A percentile compares a stretch with the other conserved stretches of the same genome.
phyloP scores from a whole-genome alignment of 92 coral and sea anemone genomes.

The Virgularia gustaviana region DNA sequence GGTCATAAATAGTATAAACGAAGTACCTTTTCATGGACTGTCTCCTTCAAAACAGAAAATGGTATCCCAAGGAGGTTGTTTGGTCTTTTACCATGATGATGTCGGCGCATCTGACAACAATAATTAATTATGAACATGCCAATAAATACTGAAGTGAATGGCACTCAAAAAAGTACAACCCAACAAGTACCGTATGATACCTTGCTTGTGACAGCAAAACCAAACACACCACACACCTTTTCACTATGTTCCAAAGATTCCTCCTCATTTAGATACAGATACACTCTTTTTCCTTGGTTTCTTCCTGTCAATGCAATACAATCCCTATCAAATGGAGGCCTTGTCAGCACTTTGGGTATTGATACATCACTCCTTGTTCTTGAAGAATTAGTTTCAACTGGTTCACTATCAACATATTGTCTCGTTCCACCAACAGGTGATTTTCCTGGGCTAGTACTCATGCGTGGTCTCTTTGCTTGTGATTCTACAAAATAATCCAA shows the following conservation, averaged over 20 bases:
- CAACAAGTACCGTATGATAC: no score
- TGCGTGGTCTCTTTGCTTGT: slow-evolving; percentile 58
- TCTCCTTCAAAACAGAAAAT: slow-evolving; percentile 71
- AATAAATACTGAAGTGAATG: no score
- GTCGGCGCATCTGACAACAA: no score
- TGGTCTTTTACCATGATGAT: slow-evolving; percentile 46
- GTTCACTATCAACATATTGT: slow-evolving; percentile 20
- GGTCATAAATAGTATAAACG: not conserved
- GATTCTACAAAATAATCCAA: slow-evolving; percentile 41
- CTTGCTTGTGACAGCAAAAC: no score
- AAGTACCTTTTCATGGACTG: slow-evolving; percentile 89
- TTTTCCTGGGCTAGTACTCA: slow-evolving; percentile 39
- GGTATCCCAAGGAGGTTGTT: slow-evolving; percentile 79
- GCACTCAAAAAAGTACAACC: no score
- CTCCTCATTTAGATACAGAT: slow-evolving; percentile 56
- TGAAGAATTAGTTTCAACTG: not conserved
- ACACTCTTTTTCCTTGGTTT: slow-evolving; percentile 79
- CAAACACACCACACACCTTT: no score
- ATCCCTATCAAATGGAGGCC: slow-evolving; percentile 81
- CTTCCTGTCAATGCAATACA: slow-evolving; percentile 66
- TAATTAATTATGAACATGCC: no score
- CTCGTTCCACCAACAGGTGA: no score
- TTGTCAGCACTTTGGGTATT: slow-evolving; percentile 47
- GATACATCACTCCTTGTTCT: not conserved
- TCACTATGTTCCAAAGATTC: slow-evolving; percentile 42